These are phyloP conservation scores for Haplochromis vanheusdeni DNA, from an alignment of 2,113 vertebrate species.

Conservation along the genomic window DNA sequence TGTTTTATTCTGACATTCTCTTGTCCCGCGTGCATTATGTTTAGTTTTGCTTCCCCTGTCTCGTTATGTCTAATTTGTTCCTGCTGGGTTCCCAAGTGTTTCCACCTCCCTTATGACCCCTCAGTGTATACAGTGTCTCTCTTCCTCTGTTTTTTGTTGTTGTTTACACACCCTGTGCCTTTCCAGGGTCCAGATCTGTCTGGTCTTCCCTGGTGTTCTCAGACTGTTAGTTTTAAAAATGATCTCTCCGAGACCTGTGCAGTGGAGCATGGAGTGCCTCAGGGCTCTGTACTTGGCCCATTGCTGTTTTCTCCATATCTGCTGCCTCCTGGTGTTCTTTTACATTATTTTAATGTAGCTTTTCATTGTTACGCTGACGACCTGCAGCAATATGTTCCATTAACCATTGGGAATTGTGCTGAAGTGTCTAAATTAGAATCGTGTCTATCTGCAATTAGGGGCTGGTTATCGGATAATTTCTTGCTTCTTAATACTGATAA, in stretches of 20 bases:
- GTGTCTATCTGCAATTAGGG: neutral
- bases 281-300: neutral
- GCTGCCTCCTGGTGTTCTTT: neutral
- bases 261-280: neutral
- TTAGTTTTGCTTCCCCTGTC: neutral
- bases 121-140: neutral
- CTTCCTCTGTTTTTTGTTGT: neutral
- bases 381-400: neutral
- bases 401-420: neutral
- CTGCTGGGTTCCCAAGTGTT: neutral
- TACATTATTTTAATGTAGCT: neutral
- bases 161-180: neutral
- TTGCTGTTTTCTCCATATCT: neutral
- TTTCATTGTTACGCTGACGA: rapidly evolving
- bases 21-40: neutral
- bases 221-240: neutral
- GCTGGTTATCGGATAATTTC: neutral
- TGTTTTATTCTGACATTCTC: neutral
- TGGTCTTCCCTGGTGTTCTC: neutral
- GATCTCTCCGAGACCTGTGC: neutral
- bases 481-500: neutral
- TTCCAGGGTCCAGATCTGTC: neutral
- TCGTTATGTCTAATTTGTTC: neutral
- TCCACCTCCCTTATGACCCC: neutral
- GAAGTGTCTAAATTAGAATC: neutral